Evolutionary conservation across 2,797 vertebrate species (phyloP).

Genomic region (Girardinus metallicus): DNA sequence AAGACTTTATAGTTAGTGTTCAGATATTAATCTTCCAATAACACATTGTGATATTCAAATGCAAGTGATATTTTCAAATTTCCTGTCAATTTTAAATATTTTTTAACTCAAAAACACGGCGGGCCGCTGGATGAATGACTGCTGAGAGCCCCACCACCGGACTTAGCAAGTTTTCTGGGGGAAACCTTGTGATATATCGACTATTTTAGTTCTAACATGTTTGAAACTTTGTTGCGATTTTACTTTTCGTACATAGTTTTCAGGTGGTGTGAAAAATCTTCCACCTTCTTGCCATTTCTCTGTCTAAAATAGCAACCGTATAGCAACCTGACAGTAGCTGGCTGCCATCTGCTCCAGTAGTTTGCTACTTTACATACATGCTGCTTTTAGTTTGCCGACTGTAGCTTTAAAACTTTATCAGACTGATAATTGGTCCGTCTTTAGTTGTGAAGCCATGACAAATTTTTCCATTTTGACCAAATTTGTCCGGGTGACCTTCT

Average conservation of each 20-base stretch:
- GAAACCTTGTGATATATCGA: neutral
- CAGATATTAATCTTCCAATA: no score
- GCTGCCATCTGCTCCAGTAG: neutral
- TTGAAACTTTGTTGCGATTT: neutral
- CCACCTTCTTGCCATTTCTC: neutral
- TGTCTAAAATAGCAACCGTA: neutral
- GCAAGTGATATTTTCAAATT: no score
- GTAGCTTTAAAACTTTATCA: neutral
- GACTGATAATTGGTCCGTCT: neutral
- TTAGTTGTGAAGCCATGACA: neutral
- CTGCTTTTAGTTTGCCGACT: neutral
- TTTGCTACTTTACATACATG: neutral
- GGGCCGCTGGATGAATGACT: no score
- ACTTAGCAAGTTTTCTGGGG: no score
- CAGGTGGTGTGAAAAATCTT: neutral
- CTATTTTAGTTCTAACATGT: neutral
- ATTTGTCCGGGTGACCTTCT: neutral
- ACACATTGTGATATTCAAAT: no score
- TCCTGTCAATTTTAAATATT: no score
- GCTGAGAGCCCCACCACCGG: no score
- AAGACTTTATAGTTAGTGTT: no score
- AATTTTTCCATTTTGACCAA: neutral
- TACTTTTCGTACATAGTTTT: neutral
- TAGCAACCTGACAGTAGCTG: neutral
- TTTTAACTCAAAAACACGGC: no score